Conservation (phyloP, 2,888 invertebrate genomes). For the Archaeoteleia sp. region DNA sequence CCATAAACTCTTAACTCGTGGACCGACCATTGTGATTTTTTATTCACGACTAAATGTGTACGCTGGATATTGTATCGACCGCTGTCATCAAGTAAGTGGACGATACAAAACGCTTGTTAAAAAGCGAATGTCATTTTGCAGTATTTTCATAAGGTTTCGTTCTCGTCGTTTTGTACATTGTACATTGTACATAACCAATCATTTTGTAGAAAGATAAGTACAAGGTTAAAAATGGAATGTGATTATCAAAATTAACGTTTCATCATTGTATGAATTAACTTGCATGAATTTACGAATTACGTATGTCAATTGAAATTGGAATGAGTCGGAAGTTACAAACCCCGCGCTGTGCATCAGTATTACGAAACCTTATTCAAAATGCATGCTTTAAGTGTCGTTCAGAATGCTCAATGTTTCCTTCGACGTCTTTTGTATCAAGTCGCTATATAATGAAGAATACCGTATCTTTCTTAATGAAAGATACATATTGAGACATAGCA, state of each 20-base stretch:
- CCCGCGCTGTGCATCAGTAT: conserved; percentile 37
- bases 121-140: conserved; percentile 38
- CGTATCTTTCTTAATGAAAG: conserved; percentile 59
- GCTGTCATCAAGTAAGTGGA: conserved; percentile 39
- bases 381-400: conserved; percentile 74
- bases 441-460: conserved; percentile 56
- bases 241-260: too few species aligned
- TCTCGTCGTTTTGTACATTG: conserved; percentile 21
- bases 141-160: conserved; percentile 48
- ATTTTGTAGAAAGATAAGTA: background rate
- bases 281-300: too few species aligned
- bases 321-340: conserved; percentile 40
- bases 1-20: conserved; percentile 60
- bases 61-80: conserved; percentile 24
- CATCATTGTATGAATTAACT: background rate
- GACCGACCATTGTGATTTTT: conserved; percentile 33
- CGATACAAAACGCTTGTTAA: conserved; percentile 29
- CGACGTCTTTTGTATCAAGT: conserved; percentile 64
- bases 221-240: conserved; percentile 7
- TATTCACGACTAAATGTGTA: conserved; percentile 34
- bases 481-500: conserved; percentile 40
- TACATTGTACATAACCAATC: background rate
- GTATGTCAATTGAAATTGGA: conserved; percentile 21
- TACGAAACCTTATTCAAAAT: conserved; percentile 66
- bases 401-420: conserved; percentile 74